Conservation (phyloP, 2,797 vertebrate genomes). For the Varecia variegata region DNA sequence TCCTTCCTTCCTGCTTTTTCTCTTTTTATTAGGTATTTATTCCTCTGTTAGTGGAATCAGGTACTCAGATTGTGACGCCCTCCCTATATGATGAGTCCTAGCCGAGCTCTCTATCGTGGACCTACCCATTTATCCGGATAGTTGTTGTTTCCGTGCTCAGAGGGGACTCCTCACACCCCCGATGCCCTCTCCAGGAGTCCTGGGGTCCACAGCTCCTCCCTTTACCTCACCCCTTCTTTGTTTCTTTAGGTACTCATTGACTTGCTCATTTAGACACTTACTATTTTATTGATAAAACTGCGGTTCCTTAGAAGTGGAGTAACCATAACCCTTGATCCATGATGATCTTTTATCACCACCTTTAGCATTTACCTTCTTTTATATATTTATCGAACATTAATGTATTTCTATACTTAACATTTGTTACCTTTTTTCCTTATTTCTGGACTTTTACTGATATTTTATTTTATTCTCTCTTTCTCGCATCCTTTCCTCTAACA, state of each 20-base stretch:
- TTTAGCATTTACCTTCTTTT: accelerated
- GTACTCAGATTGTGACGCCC: not conserved
- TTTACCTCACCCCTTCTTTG: accelerated
- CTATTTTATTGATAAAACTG: too few relatives aligned
- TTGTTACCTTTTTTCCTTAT: accelerated
- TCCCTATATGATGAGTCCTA: not conserved
- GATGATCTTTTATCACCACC: accelerated
- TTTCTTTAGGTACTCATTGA: not conserved
- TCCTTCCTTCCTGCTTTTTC: not conserved
- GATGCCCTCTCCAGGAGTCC: not conserved
- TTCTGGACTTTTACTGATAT: not conserved
- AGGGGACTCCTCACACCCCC: too few relatives aligned
- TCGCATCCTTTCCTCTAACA: not conserved
- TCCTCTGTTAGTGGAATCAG: accelerated
- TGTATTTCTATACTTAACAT: not conserved
- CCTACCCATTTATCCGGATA: accelerated
- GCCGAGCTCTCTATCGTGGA: too few relatives aligned
- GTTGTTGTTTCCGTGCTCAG: too few relatives aligned
- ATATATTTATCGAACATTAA: accelerated
- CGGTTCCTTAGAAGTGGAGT: not conserved
- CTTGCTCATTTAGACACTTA: not conserved
- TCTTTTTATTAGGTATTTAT: not conserved
- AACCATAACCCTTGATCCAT: accelerated
- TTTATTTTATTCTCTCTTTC: not conserved
- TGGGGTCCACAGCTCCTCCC: accelerated